Evolutionary conservation across 1,140 invertebrate species (phyloP), one percentile per base, ranked within the genome.

Genomic region (Rhopalosiphum padi): DNA sequence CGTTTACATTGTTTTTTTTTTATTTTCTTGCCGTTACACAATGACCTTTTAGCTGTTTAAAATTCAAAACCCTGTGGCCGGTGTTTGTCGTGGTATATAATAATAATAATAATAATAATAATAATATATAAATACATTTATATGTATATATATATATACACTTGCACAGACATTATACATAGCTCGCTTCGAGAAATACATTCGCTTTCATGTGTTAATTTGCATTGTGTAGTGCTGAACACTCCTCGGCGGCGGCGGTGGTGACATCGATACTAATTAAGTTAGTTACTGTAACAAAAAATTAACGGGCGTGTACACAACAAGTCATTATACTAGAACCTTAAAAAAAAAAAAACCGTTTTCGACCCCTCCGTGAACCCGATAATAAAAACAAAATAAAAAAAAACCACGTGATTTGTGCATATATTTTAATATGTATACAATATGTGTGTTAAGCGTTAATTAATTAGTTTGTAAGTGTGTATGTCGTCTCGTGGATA

Each of bases 151-250:
- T 37, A 82, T 18, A 35, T 6, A 82, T 4, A 35, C 18, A 82
- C 11, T 35, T n/a, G 8, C n/a, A 82, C n/a, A 77, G 25, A 55
- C 9, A 68, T 68, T 68, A 68, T 68, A 68, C 30, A 68, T 68
- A 77, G n/a, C n/a, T 77, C 15, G 30, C 11, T 15, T n/a, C 30
- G n/a, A 77, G 60, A 77, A 77, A 35, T 77, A 77, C n/a, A 77
- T 77, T 77, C 60, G 60, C 60, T 77, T 77, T 77, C 60, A 77
- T 77, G 60, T 77, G 60, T 77, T 77, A 77, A 77, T 77, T 77
- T 77, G 60, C 30, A 77, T 77, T 77, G 30, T 77, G 60, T 41
- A 41, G 41, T n/a, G 11, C n/a, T 77, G 60, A 77, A 77, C 60
- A 77, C 60, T 77, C n/a, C 60, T 77, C 60, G 60, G 60, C 15